Conservation (phyloP, 2,113 vertebrate genomes). For the Datnioides undecimradiatus region DNA sequence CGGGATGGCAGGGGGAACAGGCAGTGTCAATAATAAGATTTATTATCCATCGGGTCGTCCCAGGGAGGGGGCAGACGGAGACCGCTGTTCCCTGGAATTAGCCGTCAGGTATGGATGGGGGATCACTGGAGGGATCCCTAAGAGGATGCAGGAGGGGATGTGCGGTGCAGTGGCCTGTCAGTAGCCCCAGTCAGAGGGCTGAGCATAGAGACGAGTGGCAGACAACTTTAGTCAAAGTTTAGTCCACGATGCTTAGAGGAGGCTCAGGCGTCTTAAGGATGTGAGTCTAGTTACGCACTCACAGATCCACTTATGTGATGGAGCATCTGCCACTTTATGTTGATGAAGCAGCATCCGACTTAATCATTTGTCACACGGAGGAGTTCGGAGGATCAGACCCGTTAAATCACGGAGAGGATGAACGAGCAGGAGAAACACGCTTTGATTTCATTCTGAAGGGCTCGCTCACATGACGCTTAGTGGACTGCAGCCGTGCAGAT, state of each 20-base stretch:
- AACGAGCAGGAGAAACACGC: conserved; percentile 17
- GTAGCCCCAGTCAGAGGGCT: conserved; percentile 65
- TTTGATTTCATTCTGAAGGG: neutral
- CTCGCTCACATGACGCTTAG: neutral
- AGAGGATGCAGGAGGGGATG: conserved; percentile 55
- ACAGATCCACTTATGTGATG: conserved; percentile 48
- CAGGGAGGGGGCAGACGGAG: conserved; percentile 73
- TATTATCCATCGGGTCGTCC: conserved; percentile 81
- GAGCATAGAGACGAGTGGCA: conserved; percentile 23
- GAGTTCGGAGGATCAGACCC: conserved; percentile 36
- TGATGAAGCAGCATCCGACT: conserved; percentile 42
- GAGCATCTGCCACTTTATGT: conserved; percentile 32
- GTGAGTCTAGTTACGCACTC: conserved; percentile 46
- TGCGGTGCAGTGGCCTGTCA: conserved; percentile 59
- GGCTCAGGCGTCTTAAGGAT: conserved; percentile 60
- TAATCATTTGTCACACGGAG: conserved; percentile 32
- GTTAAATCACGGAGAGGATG: conserved; percentile 8
- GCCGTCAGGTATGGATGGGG: conserved; percentile 74
- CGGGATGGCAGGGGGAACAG: conserved; percentile 65
- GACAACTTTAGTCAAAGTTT: conserved; percentile 47
- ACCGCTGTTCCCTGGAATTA: conserved; percentile 75
- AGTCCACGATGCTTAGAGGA: conserved; percentile 10
- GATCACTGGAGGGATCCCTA: conserved; percentile 49
- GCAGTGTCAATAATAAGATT: conserved; percentile 86
- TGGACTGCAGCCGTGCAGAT: neutral